Conservation (phyloP, 2,797 vertebrate genomes). For the Anguilla obscura region DNA sequence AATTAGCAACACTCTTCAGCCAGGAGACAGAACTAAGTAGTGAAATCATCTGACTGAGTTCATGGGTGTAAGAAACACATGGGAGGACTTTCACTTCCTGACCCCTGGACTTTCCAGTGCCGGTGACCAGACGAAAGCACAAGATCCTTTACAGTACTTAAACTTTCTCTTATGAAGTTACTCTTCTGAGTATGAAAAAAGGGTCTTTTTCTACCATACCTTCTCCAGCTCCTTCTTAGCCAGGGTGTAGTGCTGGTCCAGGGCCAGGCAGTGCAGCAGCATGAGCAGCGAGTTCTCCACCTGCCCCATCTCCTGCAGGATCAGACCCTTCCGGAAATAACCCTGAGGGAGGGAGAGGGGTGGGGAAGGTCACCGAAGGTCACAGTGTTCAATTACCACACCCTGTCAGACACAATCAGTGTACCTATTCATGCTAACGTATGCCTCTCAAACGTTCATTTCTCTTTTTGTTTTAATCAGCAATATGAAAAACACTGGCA, state of each 20-base stretch:
- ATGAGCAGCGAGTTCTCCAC: slow-evolving; percentile 86
- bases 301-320: slow-evolving; percentile 83
- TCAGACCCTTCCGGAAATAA: slow-evolving; percentile 84
- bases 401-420: neutral
- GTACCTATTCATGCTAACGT: neutral
- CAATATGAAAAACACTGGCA: neutral
- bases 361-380: neutral
- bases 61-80: too few relatives aligned
- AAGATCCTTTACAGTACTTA: neutral
- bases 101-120: too few relatives aligned
- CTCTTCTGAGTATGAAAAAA: neutral
- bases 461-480: too few relatives aligned
- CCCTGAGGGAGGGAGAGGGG: slow-evolving; percentile 63
- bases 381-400: neutral
- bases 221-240: slow-evolving; percentile 87
- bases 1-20: too few relatives aligned
- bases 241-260: slow-evolving; percentile 85
- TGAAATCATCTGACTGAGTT: too few relatives aligned
- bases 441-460: neutral
- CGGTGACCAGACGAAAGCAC: neutral
- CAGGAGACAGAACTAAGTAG: too few relatives aligned
- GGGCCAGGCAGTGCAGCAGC: slow-evolving; percentile 87
- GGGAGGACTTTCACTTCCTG: too few relatives aligned
- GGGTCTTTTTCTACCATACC: slow-evolving; percentile 48
- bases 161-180: neutral